Percentiles rank a stretch among this genome's conserved stretches.
phyloP scores from a whole-genome alignment of 2,888 invertebrate genomes.

The Temnothorax unifasciatus region DNA sequence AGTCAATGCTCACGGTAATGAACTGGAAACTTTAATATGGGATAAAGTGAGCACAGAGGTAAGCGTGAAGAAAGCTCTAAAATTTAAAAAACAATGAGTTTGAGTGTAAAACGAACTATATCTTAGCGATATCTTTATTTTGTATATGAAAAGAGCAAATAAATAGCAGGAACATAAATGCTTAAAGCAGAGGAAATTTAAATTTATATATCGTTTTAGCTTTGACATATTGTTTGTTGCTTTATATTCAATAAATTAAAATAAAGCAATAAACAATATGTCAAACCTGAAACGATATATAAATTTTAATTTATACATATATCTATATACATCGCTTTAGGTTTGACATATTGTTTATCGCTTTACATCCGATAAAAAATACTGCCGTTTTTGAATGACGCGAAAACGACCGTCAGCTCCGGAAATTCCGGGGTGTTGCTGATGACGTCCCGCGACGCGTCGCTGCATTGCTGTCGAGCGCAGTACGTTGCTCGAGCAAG shows the following conservation, averaged over 20 bases:
- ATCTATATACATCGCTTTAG: neutral
- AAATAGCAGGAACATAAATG: neutral
- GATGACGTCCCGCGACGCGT: constrained; percentile 37
- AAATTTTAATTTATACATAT: neutral
- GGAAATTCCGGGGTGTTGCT: constrained; percentile 33
- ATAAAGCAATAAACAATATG: neutral
- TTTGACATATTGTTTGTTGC: neutral
- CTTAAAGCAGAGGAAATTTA: neutral
- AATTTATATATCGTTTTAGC: neutral
- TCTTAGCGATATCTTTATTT: neutral
- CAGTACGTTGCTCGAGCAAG: neutral
- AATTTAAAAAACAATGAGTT: neutral
- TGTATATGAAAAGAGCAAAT: neutral
- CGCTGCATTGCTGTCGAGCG: constrained; percentile 26
- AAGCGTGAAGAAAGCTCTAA: neutral
- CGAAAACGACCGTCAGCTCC: constrained; percentile 33
- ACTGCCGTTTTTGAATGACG: constrained; percentile 4
- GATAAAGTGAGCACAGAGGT: neutral
- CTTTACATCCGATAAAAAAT: constrained; percentile 38
- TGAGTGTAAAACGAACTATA: neutral
- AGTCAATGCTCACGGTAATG: neutral
- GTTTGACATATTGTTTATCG: constrained; percentile 14
- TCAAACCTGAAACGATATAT: neutral
- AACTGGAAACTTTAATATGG: neutral
- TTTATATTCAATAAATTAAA: constrained; percentile 27